Evolutionary conservation across 2,888 invertebrate species (phyloP), one percentile per base, ranked within the genome.

Genomic region (Tortricodes alternella): DNA sequence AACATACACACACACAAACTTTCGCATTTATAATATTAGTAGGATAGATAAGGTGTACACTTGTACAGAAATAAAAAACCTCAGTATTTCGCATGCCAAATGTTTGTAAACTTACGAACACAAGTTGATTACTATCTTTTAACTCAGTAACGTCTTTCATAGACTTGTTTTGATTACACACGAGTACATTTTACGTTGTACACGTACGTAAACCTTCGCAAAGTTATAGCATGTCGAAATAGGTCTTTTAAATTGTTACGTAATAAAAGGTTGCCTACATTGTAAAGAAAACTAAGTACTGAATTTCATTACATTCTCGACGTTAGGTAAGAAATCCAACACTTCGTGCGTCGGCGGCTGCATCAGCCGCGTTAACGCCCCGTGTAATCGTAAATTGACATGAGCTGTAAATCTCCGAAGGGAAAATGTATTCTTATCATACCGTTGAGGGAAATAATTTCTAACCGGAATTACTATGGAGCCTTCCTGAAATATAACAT

Each of bases 371-470:
- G 60, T 62, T 59, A 62, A 59, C 58, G 38, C 24, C 50, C 35
- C 27, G 39, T 50, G 58, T 59, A 61, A 61, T 63, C 57, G 51
- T 53, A 58, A 60, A 60, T 61, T 32, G 57, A 57, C 46, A 24
- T 53, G 53, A 44, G 49, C 48, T 27, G 19, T 56, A 56, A 55
- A 48, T 49, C 55, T 43, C 32, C n/a, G 11, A 48, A 9, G 34
- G 23, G 38, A 32, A 46, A 32, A 46, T 46, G 24, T 52, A 35
- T 52, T 52, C 43, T 24, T 52, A 35, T 38, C 37, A 48, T 29
- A 23, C 32, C 41, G 35, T 24, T 4, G 19, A 19, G 51, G 19
- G 35, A 52, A 44, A 52, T 52, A 24, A 13, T 43, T 18, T 43
- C 34, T 24, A 13, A 24, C 13, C 24, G 35, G 19, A 43, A 34